Conservation (phyloP, 2,797 vertebrate species). For the Myotis findleyi region DNA sequence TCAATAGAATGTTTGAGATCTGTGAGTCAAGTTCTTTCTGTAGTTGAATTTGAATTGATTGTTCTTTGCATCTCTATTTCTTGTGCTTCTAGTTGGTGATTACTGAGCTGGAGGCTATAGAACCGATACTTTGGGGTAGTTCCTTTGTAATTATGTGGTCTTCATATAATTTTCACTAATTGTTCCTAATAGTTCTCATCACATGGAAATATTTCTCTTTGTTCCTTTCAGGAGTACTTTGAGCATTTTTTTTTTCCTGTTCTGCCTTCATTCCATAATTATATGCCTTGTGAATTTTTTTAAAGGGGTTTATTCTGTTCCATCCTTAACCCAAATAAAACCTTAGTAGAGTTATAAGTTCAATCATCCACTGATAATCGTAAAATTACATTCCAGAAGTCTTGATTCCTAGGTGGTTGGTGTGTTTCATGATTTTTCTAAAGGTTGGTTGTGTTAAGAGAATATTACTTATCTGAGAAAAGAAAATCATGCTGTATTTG, state of each 20-base stretch:
- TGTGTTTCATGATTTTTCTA: constrained; percentile 13
- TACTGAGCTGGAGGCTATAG: constrained; percentile 41
- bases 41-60: constrained; percentile 42
- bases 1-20: neutral
- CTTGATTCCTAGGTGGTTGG: constrained; percentile 14
- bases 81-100: constrained; percentile 10
- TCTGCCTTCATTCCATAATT: neutral
- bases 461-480: neutral
- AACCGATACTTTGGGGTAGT: neutral
- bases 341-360: constrained; percentile 6
- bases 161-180: constrained; percentile 49
- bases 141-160: constrained; percentile 53
- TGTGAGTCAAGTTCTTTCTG: constrained; percentile 1
- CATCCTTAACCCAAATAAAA: neutral
- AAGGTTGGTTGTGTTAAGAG: neutral
- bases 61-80: constrained; percentile 2
- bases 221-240: neutral
- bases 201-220: neutral
- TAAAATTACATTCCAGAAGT: constrained; percentile 28
- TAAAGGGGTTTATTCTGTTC: neutral
- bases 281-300: neutral
- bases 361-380: neutral
- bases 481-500: neutral
- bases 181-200: constrained; percentile 25
- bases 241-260: constrained; percentile 19